Base-by-base conservation (phyloP, 1,140 invertebrate species). In the Goniozus legneri region DNA sequence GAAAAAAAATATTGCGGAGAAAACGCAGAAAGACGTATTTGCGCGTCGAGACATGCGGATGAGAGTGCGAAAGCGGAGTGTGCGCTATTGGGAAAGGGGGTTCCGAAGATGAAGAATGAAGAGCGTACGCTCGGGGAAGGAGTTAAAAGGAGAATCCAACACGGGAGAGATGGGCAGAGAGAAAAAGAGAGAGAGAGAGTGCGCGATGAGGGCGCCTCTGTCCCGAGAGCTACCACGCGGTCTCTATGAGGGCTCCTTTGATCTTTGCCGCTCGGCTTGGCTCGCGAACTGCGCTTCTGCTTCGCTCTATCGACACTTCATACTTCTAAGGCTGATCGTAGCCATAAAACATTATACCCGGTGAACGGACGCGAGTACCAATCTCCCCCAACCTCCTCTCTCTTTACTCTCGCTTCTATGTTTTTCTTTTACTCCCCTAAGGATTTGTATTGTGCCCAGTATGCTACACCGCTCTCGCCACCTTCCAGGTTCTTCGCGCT, bases 251-350 rank as follows among this genome's bases (percentile, higher is more conserved):
- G 42, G 56, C 59, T 55, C n/a, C 71, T 76, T 76, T 76, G 71
- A 76, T 76, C 63, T 75, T 71, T 20, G 67, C 73, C 73, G 73
- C 71, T 58, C 52, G n/a, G n/a, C n/a, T n/a, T n/a, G n/a, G n/a
- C n/a, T n/a, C n/a, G n/a, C n/a, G n/a, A n/a, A n/a, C n/a, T 71
- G 71, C 67, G 70, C 71, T 73, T 72, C 71, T 74, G 68, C 70
- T 65, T 67, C 71, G 62, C 67, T 75, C 71, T 76, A 76, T 76
- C 73, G 73, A 76, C 73, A 76, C 72, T 76, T 76, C 67, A 73
- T 76, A 73, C 70, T 71, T 75, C 72, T 71, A 66, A 69, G 68
- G 68, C 67, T 74, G 72, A 73, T 73, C 71, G 68, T 61, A 46
- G 71, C 63, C 65, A 69, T 76, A 74, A 75, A 75, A 75, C 69